Evolutionary conservation across 2,797 vertebrate species (phyloP).

Genomic region (Taenioides sp.): DNA sequence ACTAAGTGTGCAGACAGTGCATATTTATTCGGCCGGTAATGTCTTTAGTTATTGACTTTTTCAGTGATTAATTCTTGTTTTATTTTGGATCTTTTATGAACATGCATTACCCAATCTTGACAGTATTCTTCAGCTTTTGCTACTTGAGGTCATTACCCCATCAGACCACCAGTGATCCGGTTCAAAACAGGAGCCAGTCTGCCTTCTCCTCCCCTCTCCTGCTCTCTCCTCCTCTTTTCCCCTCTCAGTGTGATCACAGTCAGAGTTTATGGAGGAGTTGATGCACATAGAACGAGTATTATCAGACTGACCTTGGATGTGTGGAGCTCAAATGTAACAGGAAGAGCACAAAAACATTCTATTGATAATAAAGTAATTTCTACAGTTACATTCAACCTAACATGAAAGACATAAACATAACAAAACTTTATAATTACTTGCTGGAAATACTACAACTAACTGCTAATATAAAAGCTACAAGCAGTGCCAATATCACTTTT

Average conservation of each 20-base stretch:
- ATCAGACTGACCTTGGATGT: conserved; percentile 63
- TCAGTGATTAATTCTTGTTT: neutral
- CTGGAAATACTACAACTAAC: no score
- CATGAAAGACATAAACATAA: neutral
- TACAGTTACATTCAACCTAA: neutral
- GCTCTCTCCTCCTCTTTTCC: conserved; percentile 19
- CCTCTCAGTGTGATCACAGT: conserved; percentile 42
- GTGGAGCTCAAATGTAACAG: conserved; percentile 37
- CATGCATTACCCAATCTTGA: conserved; percentile 17
- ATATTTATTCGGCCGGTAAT: neutral
- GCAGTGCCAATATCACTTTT: neutral
- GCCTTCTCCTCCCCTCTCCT: conserved; percentile 15
- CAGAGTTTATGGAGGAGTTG: conserved; percentile 36
- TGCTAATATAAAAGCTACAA: neutral
- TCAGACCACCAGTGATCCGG: conserved; percentile 1
- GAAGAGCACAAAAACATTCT: conserved; percentile 38
- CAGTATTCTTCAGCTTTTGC: conserved; percentile 6
- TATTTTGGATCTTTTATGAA: neutral
- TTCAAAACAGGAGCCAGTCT: conserved; percentile 31
- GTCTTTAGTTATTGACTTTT: neutral
- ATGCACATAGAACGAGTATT: conserved; percentile 30
- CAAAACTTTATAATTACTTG: neutral
- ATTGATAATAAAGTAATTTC: neutral
- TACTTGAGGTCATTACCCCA: conserved; percentile 2
- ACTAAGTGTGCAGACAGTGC: neutral